Percentiles rank a stretch among this genome's conserved stretches.
Conservation (phyloP, 30 jellyfish, hydroid and myxozoan species). For the Turritopsis dohrnii region DNA sequence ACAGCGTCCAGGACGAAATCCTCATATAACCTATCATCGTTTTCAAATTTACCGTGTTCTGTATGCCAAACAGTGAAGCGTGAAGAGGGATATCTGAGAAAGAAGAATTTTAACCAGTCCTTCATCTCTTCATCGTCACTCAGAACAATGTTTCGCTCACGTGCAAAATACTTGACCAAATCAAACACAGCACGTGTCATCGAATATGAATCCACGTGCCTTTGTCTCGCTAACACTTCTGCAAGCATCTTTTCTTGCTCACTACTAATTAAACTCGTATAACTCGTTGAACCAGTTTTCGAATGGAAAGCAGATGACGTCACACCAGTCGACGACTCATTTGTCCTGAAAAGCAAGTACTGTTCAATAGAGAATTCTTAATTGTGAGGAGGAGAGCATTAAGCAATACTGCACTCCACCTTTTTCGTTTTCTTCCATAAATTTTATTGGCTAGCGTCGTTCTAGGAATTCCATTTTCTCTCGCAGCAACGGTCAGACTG, state of each 20-base stretch:
- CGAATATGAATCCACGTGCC: not conserved
- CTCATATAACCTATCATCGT: not conserved
- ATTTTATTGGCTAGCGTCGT: slow-evolving; percentile 1
- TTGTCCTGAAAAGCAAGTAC: not conserved
- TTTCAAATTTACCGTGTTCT: slow-evolving; percentile 1
- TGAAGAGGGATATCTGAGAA: slow-evolving; percentile 9
- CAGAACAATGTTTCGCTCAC: not conserved
- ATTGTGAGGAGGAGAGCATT: not conserved
- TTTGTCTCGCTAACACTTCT: slow-evolving; percentile 14
- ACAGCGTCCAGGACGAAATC: not conserved
- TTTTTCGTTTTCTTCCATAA: slow-evolving; percentile 9
- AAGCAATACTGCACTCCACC: not conserved
- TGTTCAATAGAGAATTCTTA: no score
- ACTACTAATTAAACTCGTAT: not conserved
- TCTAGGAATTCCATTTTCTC: slow-evolving; percentile 11
- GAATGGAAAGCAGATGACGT: not conserved
- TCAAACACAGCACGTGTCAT: slow-evolving; percentile 13
- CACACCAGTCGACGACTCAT: not conserved
- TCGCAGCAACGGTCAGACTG: not conserved
- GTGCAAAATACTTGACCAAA: not conserved
- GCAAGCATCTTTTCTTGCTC: slow-evolving; percentile 9
- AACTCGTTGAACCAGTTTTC: not conserved
- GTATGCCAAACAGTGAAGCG: slow-evolving; percentile 13
- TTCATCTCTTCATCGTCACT: slow-evolving; percentile 1
- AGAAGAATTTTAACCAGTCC: not conserved